Evolutionary conservation across 2,797 vertebrate genomes (phyloP).

Genomic region (Setipinna tenuifilis): DNA sequence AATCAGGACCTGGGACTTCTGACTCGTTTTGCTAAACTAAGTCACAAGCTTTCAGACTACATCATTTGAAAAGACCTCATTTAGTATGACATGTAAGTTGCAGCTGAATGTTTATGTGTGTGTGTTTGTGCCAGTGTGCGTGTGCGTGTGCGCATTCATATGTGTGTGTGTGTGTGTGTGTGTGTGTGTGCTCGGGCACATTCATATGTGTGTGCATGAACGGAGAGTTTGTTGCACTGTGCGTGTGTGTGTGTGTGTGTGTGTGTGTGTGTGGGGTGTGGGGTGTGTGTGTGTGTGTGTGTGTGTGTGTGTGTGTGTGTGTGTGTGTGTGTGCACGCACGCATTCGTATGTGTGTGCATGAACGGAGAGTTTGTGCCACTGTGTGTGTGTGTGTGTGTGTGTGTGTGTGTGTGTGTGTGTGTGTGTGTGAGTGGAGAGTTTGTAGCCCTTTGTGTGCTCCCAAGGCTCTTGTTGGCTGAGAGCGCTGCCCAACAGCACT

Average conservation of each 20-base stretch:
- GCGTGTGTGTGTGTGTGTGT: no score
- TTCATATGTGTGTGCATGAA: not conserved
- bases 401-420: not conserved
- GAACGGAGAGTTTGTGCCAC: not conserved
- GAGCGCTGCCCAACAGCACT: not conserved
- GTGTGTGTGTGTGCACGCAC: slow-evolving; percentile 14
- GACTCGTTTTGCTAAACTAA: no score
- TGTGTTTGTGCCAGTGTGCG: not conserved
- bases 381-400: not conserved
- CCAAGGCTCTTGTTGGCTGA: not conserved
- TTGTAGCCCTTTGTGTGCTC: not conserved
- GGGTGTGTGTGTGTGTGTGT: not conserved
- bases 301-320: not conserved
- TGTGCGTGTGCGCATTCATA: not conserved
- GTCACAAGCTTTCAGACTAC: no score
- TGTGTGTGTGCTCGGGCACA: slow-evolving; percentile 13
- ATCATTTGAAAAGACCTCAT: no score
- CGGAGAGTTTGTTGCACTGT: no score
- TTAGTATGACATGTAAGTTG: not conserved
- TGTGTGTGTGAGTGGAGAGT: not conserved
- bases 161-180: slow-evolving; percentile 43
- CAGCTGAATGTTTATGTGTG: slow-evolving; percentile 5
- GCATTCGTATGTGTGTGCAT: not conserved
- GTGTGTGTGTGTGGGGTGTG: no score
- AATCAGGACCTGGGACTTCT: no score